Percentiles rank a stretch among this genome's conserved stretches.
Evolutionary conservation across 2,888 invertebrate genomes (phyloP).

Genomic region (Himalopsyche tibetana): DNA sequence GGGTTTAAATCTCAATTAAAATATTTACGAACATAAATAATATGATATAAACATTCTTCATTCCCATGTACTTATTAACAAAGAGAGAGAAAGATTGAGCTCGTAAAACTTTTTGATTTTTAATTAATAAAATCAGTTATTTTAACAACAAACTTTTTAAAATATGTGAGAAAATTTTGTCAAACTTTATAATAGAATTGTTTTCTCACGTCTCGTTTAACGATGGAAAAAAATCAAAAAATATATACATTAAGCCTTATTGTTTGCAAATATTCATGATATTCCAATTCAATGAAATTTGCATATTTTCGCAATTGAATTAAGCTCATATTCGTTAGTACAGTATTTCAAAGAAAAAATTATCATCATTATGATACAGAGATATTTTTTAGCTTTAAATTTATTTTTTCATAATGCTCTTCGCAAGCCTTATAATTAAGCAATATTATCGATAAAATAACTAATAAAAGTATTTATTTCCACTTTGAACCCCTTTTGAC

Average conservation of each 20-base stretch:
- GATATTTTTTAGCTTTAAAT: too few relatives aligned
- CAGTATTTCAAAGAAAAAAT: too few relatives aligned
- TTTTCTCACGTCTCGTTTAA: conserved; percentile 15
- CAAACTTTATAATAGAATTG: background rate
- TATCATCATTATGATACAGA: too few relatives aligned
- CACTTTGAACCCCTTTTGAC: too few relatives aligned
- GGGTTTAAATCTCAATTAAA: too few relatives aligned
- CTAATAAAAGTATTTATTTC: too few relatives aligned
- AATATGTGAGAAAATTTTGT: conserved; percentile 29
- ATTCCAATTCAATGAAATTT: background rate
- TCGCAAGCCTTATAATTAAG: too few relatives aligned
- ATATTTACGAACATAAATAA: too few relatives aligned
- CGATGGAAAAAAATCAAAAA: background rate
- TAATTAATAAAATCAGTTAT: conserved; percentile 15
- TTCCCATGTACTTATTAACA: background rate
- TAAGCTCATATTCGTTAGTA: too few relatives aligned
- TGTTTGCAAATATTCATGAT: background rate
- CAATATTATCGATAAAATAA: too few relatives aligned
- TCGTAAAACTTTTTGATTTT: conserved; percentile 15
- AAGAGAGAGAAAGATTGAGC: background rate
- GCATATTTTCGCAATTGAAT: background rate
- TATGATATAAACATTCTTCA: background rate
- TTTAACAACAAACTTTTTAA: conserved; percentile 8
- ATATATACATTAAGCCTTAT: background rate
- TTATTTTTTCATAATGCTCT: too few relatives aligned